A percentile compares a stretch with the other conserved stretches of the same genome.
These are phyloP conservation scores for Lasiommata megera DNA, from an alignment of 2,888 invertebrate species.

Conservation along the genomic window DNA sequence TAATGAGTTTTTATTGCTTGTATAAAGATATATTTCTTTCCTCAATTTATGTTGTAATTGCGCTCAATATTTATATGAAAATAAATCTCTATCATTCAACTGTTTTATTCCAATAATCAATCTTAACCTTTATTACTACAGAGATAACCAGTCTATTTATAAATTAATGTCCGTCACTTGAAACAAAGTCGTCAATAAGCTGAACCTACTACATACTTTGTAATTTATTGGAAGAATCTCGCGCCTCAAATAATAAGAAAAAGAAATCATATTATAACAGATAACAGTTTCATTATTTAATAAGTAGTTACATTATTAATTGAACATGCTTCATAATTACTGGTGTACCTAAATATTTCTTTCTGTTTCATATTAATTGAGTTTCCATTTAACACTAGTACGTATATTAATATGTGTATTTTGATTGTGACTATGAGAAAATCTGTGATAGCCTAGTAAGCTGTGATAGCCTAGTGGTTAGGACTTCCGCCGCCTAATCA, in stretches of 20 bases:
- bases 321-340: neutral
- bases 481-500: no score
- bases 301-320: neutral
- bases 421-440: no score
- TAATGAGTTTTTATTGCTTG: no score
- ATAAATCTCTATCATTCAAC: constrained; percentile 11
- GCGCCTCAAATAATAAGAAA: neutral
- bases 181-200: constrained; percentile 8
- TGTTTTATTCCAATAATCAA: constrained; percentile 21
- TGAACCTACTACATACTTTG: neutral
- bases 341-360: no score
- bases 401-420: no score
- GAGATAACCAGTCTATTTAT: constrained; percentile 25
- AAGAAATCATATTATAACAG: neutral
- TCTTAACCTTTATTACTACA: constrained; percentile 21
- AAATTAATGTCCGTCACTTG: constrained; percentile 10
- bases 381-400: no score
- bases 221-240: constrained; percentile 6
- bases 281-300: neutral
- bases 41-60: neutral
- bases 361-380: no score
- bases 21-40: neutral
- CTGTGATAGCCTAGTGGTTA: no score
- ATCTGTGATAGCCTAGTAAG: no score
- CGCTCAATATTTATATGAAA: neutral